Evolutionary conservation across 2,797 vertebrate species (phyloP), one percentile per base, ranked within the genome.

Genomic region (Nothura maculosa): DNA sequence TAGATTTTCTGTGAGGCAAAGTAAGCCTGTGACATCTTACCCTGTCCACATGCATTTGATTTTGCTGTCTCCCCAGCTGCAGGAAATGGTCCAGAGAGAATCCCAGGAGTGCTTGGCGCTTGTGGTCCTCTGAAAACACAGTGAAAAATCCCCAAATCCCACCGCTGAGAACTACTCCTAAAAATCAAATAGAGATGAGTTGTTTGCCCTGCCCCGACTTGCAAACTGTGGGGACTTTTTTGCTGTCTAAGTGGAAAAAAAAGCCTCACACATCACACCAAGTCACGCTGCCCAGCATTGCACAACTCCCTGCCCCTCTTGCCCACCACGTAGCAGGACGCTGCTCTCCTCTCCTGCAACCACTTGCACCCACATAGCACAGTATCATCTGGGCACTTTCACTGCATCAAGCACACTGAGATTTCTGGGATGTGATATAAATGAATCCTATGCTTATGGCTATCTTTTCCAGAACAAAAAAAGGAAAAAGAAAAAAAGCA

Each of bases 1-100:
- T 54, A 55, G 34, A 75, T 90, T 94, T 93, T 58, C 68, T 57
- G 57, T 74, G 70, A 58, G 57, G 38, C 54, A 75, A 9, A 57
- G 89, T 30, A 52, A 74, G 54, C 47, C 75, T 82, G 36, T 11
- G 78, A 57, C 57, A 61, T 4, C 75, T 70, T 54, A n/a, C 60
- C 68, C 64, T 48, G 48, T 19, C 63, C 72, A 21, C 32, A 3
- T 8, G 14, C 14, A 14, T 79, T 70, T 50, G 64, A 38, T 67
- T 64, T 43, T 19, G 30, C 34, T 38, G 52, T 45, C 68, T 52
- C 12, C 12, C 78, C 78, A 60, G 60, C 63, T 20, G 86, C 73
- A 67, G 70, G 77, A 81, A 43, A 58, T 8, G 42, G 54, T n/a
- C 81, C 58, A 84, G 67, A 40, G 7, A 28, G 74, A 64, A 60